Evolutionary conservation across 2,888 invertebrate species (phyloP).

Genomic region (Bhutanitis thaidina): DNA sequence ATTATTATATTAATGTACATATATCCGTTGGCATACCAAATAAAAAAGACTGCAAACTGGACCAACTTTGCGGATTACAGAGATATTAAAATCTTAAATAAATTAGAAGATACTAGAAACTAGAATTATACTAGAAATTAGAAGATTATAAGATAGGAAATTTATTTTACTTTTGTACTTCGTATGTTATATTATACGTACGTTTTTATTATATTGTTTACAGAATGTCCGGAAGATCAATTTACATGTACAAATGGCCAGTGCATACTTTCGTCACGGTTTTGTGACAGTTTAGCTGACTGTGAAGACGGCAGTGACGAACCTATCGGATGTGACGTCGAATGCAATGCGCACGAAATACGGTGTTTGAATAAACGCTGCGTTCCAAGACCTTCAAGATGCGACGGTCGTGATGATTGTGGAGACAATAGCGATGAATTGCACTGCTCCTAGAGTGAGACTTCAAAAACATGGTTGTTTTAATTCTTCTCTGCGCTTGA

Average conservation of each 20-base stretch:
- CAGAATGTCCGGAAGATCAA: conserved; percentile 70
- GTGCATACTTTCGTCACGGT: conserved; percentile 82
- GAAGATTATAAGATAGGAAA: no score
- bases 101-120: no score
- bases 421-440: conserved; percentile 85
- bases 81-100: no score
- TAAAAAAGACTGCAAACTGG: no score
- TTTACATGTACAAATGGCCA: conserved; percentile 82
- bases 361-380: conserved; percentile 79
- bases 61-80: no score
- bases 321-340: conserved; percentile 76
- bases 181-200: no score
- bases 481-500: neutral
- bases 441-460: conserved; percentile 41
- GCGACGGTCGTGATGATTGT: conserved; percentile 84
- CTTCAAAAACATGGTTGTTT: neutral
- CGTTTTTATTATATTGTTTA: no score
- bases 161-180: no score
- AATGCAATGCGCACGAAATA: conserved; percentile 75
- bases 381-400: conserved; percentile 79
- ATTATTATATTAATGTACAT: no score
- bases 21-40: no score
- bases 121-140: no score
- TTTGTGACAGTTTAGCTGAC: conserved; percentile 85
- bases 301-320: conserved; percentile 86